Evolutionary conservation across 1,140 invertebrate species (phyloP).

Genomic region (Bathynomus jamesi): DNA sequence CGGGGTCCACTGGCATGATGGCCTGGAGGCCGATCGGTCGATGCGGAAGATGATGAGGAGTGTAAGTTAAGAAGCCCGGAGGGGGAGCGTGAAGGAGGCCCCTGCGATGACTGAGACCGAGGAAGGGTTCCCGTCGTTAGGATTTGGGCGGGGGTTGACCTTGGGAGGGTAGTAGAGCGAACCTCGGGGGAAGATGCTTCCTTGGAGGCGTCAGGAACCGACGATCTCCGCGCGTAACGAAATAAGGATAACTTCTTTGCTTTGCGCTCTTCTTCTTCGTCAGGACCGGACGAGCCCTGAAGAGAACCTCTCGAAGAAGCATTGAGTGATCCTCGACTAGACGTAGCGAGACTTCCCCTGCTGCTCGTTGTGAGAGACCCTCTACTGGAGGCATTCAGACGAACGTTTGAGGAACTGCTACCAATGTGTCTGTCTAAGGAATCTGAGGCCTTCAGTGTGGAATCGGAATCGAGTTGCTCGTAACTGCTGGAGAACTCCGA

Average conservation of each 20-base stretch:
- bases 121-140: slow-evolving; percentile 31
- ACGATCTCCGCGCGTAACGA: slow-evolving; percentile 29
- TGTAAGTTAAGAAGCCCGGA: slow-evolving; percentile 19
- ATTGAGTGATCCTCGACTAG: slow-evolving; percentile 34
- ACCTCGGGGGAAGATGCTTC: slow-evolving; percentile 27
- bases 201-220: slow-evolving; percentile 32
- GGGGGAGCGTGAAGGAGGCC: slow-evolving; percentile 13
- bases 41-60: slow-evolving; percentile 15
- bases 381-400: slow-evolving; percentile 32
- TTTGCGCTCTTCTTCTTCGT: slow-evolving; percentile 36
- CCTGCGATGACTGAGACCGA: slow-evolving; percentile 18
- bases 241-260: slow-evolving; percentile 33
- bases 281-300: slow-evolving; percentile 57
- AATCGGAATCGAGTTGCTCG: slow-evolving; percentile 36
- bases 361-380: slow-evolving; percentile 37
- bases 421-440: slow-evolving; percentile 35
- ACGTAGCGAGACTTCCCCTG: slow-evolving; percentile 33
- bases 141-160: slow-evolving; percentile 31
- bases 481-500: slow-evolving; percentile 37
- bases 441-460: slow-evolving; percentile 35
- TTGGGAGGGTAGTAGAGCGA: slow-evolving; percentile 34
- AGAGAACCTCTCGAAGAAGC: slow-evolving; percentile 47
- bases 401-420: slow-evolving; percentile 34
- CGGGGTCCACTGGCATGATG: slow-evolving; percentile 40
- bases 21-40: slow-evolving; percentile 14